A percentile compares a stretch with the other conserved stretches of the same genome.
Evolutionary conservation across 2,888 invertebrate species (phyloP).

Genomic region (Cremastinae sp.): DNA sequence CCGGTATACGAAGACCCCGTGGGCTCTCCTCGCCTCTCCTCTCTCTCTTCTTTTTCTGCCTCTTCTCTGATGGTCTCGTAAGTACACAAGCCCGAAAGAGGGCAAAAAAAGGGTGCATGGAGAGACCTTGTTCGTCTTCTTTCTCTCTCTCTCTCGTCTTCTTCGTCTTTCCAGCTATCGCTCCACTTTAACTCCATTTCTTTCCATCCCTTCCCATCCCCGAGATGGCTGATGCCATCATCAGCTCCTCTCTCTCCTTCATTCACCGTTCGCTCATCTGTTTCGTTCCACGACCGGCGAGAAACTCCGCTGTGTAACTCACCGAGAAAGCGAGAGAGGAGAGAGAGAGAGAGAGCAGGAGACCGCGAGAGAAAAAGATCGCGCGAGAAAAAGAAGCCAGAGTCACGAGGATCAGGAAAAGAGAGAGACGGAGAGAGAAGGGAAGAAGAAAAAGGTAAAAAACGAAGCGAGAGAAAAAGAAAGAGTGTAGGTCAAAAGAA

Average conservation of each 20-base stretch:
- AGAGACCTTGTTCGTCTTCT: conserved; percentile 53
- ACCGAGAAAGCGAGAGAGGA: conserved; percentile 39
- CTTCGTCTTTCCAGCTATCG: conserved; percentile 51
- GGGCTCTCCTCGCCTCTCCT: conserved; percentile 29
- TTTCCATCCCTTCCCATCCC: conserved; percentile 38
- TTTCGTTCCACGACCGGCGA: conserved; percentile 50
- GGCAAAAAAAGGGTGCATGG: conserved; percentile 55
- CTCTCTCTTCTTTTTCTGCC: conserved; percentile 38
- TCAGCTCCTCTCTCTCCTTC: conserved; percentile 33
- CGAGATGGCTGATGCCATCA: conserved; percentile 41
- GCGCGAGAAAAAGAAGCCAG: conserved; percentile 44
- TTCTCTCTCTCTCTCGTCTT: conserved; percentile 19
- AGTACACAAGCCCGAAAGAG: conserved; percentile 50
- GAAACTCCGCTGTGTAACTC: conserved; percentile 51
- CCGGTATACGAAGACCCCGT: conserved; percentile 60
- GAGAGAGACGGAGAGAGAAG: conserved; percentile 46
- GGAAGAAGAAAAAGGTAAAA: conserved; percentile 38
- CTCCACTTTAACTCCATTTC: conserved; percentile 56
- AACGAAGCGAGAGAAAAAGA: conserved; percentile 49
- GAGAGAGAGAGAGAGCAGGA: too few relatives aligned
- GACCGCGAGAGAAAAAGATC: too few relatives aligned
- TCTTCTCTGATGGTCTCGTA: conserved; percentile 21
- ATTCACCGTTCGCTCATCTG: conserved; percentile 44
- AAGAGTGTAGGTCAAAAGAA: conserved; percentile 2
- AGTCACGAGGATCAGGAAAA: conserved; percentile 30